phyloP scores from a whole-genome alignment of 2,888 invertebrate genomes.

The Nemoura dubitans region DNA sequence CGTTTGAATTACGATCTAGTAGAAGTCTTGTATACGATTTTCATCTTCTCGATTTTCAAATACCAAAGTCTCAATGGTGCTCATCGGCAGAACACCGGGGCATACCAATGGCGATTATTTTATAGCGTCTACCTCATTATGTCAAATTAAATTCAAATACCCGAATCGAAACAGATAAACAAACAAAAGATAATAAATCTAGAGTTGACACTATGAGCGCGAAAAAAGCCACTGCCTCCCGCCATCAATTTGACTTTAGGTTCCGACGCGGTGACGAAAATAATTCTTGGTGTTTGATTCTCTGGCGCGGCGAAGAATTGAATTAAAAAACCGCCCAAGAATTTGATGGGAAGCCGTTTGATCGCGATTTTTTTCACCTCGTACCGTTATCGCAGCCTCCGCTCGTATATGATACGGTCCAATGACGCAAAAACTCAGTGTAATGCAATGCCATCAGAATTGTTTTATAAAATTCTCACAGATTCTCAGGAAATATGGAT shows the following conservation, averaged over 20 bases:
- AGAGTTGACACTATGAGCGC: not conserved
- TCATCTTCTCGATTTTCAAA: conserved; percentile 18
- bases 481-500: not conserved
- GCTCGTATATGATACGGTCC: not conserved
- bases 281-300: not conserved
- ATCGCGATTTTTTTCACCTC: not conserved
- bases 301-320: not conserved
- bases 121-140: conserved; percentile 1
- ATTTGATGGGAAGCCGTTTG: not conserved
- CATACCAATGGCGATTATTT: conserved; percentile 7
- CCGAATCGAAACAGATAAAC: conserved; percentile 3
- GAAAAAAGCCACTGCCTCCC: conserved; percentile 3
- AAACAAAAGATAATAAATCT: conserved; percentile 35
- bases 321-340: not conserved
- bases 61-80: not conserved
- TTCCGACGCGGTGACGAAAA: not conserved
- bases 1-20: conserved; percentile 2
- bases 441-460: not conserved
- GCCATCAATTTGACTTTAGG: not conserved
- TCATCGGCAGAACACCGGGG: not conserved
- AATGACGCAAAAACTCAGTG: not conserved
- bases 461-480: not conserved
- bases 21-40: conserved; percentile 30
- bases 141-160: not conserved
- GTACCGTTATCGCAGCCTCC: not conserved